Percentiles rank a stretch among this genome's conserved stretches.
These are phyloP conservation scores for Xanthia togata DNA, from an alignment of 2,888 invertebrate genomes.

Conservation along the genomic window DNA sequence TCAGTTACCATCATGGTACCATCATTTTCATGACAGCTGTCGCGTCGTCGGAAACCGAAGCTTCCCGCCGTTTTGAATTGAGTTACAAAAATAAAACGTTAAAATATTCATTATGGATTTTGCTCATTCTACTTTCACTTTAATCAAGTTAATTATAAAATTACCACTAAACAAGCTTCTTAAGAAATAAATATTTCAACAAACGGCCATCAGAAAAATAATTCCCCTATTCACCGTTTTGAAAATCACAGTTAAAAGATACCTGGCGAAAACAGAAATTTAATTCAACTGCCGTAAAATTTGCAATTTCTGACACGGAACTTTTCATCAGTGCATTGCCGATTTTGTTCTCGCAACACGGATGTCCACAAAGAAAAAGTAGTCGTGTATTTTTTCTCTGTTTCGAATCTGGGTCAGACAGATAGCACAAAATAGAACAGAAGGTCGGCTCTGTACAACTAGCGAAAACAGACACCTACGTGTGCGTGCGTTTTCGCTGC, in stretches of 20 bases:
- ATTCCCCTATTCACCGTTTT: not conserved
- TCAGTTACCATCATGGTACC: no score
- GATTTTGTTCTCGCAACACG: conserved; percentile 51
- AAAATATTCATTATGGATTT: not conserved
- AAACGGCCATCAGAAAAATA: not conserved
- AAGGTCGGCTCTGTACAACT: not conserved
- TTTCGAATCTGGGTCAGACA: conserved; percentile 45
- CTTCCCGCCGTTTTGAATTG: not conserved
- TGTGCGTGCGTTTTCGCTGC: no score
- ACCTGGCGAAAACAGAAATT: conserved; percentile 10
- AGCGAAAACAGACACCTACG: no score
- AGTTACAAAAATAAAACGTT: not conserved
- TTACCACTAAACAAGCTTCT: not conserved
- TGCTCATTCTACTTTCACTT: not conserved
- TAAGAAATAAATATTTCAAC: not conserved
- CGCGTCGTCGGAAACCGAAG: no score
- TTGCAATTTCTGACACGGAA: conserved; percentile 40
- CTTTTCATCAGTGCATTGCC: conserved; percentile 55
- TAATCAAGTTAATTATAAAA: not conserved
- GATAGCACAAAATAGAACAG: conserved; percentile 19
- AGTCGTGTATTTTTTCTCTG: conserved; percentile 44
- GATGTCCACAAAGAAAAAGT: conserved; percentile 53
- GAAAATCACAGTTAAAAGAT: conserved; percentile 1
- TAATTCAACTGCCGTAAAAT: conserved; percentile 23
- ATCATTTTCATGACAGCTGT: no score